Conservation (phyloP, 2,888 invertebrate species). For the Sesia apiformis region DNA sequence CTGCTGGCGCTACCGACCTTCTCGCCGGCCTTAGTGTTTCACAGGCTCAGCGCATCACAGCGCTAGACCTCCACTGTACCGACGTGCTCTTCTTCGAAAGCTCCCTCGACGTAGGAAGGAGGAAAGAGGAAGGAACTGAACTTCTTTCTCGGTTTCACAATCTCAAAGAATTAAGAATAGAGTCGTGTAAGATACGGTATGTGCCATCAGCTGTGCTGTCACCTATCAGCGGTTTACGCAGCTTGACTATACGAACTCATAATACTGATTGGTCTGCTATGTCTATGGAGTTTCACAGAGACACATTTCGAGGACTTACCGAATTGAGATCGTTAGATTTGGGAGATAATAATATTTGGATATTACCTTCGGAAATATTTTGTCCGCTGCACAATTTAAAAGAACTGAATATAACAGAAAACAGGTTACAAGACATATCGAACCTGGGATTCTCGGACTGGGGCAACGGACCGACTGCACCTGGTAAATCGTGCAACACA, state of each 20-base stretch:
- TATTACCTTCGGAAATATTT: constrained; percentile 80
- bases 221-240: constrained; percentile 78
- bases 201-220: constrained; percentile 81
- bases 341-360: constrained; percentile 85
- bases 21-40: constrained; percentile 76
- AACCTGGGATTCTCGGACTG: constrained; percentile 84
- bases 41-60: constrained; percentile 80
- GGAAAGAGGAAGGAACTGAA: constrained; percentile 69
- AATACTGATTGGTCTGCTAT: constrained; percentile 87
- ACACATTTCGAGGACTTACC: constrained; percentile 80
- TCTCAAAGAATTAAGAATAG: constrained; percentile 80
- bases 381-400: constrained; percentile 81
- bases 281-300: constrained; percentile 83
- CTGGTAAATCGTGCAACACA: constrained; percentile 80
- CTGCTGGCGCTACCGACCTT: constrained; percentile 79
- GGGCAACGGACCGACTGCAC: constrained; percentile 79
- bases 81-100: constrained; percentile 83
- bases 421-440: constrained; percentile 85
- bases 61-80: constrained; percentile 80
- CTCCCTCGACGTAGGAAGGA: constrained; percentile 74
- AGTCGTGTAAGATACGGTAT: constrained; percentile 84
- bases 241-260: constrained; percentile 81
- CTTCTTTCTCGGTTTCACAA: constrained; percentile 77
- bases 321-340: constrained; percentile 81
- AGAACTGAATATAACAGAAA: constrained; percentile 82